Conservation (phyloP, 2,113 vertebrate genomes). For the Calidris pygmaea region DNA sequence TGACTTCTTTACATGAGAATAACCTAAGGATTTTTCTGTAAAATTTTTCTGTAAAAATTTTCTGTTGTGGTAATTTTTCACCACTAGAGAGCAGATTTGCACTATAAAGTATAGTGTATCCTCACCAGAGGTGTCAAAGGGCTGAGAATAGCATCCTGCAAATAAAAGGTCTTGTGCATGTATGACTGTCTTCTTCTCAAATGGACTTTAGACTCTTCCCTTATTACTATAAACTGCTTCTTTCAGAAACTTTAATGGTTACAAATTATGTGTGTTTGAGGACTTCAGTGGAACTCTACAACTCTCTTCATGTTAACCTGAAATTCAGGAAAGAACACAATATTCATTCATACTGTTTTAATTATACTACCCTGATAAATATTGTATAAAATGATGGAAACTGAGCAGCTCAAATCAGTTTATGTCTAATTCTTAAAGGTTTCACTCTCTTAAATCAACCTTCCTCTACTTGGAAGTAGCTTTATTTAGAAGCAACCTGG, state of each 20-base stretch:
- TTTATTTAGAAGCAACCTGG: not conserved
- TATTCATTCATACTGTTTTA: not conserved
- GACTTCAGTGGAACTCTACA: not conserved
- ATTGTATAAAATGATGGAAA: not conserved
- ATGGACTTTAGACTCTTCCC: not conserved
- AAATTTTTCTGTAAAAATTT: not conserved
- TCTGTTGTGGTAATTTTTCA: not conserved
- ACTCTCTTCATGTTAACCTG: not conserved
- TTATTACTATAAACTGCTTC: not conserved
- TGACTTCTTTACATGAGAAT: not conserved
- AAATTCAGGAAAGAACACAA: not conserved
- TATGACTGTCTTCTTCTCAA: not conserved
- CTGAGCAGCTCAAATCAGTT: not conserved
- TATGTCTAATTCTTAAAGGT: not conserved
- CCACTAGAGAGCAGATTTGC: constrained; percentile 51
- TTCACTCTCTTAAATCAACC: not conserved
- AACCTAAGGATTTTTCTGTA: not conserved
- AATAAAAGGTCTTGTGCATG: not conserved
- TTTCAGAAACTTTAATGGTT: not conserved
- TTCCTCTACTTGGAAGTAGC: not conserved
- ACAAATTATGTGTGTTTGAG: not conserved
- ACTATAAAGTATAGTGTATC: not conserved
- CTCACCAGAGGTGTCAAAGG: not conserved
- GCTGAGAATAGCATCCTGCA: not conserved
- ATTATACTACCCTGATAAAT: not conserved